Evolutionary conservation across 1,140 invertebrate genomes (phyloP).

Genomic region (Heliconius melpomene): DNA sequence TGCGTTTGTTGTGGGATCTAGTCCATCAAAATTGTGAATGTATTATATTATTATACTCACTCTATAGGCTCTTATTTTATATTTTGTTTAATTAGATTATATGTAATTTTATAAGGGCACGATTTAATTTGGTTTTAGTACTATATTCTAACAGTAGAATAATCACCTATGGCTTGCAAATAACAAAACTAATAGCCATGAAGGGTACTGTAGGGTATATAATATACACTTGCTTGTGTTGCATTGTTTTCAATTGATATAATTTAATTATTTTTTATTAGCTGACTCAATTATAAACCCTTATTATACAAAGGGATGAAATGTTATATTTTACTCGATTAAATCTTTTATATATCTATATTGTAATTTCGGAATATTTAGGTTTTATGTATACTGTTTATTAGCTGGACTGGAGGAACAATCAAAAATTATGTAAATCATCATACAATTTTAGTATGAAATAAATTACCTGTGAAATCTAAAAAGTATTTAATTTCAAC

Average conservation of each 20-base stretch:
- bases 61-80: constrained; percentile 61
- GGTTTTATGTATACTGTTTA: constrained; percentile 20
- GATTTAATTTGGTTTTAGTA: constrained; percentile 61
- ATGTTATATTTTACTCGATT: constrained; percentile 41
- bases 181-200: constrained; percentile 79
- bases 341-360: constrained; percentile 22
- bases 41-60: constrained; percentile 62
- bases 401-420: constrained; percentile 38
- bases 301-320: constrained; percentile 48
- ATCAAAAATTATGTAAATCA: constrained; percentile 40
- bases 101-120: constrained; percentile 47
- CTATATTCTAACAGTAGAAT: constrained; percentile 78
- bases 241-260: constrained; percentile 74
- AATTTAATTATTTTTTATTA: constrained; percentile 47
- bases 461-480: constrained; percentile 73
- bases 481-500: constrained; percentile 35
- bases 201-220: constrained; percentile 55
- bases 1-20: constrained; percentile 75
- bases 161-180: constrained; percentile 78
- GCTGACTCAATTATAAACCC: constrained; percentile 38
- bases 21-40: constrained; percentile 75
- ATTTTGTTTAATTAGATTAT: constrained; percentile 53
- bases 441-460: constrained; percentile 61
- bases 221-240: constrained; percentile 68
- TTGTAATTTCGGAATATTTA: constrained; percentile 33